phyloP scores from a whole-genome alignment of 2,888 invertebrate genomes.

The Melanargia galathea region DNA sequence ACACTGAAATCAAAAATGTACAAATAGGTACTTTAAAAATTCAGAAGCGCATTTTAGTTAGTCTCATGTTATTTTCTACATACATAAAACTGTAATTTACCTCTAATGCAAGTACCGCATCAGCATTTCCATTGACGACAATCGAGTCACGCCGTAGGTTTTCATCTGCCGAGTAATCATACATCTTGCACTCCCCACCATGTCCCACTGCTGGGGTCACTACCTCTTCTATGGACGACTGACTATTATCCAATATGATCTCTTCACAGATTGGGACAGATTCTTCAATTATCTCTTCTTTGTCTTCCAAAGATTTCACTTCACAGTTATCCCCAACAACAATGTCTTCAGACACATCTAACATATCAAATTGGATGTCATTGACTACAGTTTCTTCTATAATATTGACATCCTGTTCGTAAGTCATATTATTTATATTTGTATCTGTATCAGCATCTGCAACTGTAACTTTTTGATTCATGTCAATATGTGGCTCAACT shows the following conservation, averaged over 20 bases:
- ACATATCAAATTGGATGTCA: constrained; percentile 72
- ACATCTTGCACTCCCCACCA: constrained; percentile 63
- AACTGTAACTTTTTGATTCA: constrained; percentile 21
- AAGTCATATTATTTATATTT: constrained; percentile 5
- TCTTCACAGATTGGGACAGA: constrained; percentile 58
- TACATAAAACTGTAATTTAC: constrained; percentile 48
- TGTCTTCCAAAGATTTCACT: constrained; percentile 55
- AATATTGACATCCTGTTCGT: constrained; percentile 27
- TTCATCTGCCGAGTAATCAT: constrained; percentile 71
- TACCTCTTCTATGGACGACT: constrained; percentile 57
- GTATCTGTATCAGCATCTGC: constrained; percentile 27
- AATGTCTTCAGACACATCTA: constrained; percentile 76
- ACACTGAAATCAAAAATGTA: too few species aligned
- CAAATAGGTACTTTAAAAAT: too few species aligned
- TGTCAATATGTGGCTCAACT: constrained; percentile 22
- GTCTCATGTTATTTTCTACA: too few species aligned
- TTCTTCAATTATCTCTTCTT: constrained; percentile 48
- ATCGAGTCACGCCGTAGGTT: constrained; percentile 62
- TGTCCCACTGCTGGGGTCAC: constrained; percentile 41
- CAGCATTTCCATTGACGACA: constrained; percentile 66
- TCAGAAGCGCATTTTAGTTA: too few species aligned
- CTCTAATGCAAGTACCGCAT: constrained; percentile 75
- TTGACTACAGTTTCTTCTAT: constrained; percentile 49
- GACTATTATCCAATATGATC: constrained; percentile 71
- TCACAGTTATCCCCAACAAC: constrained; percentile 68